These are phyloP conservation scores for Ips typographus DNA, from an alignment of 1,140 invertebrate genomes.

Conservation along the genomic window DNA sequence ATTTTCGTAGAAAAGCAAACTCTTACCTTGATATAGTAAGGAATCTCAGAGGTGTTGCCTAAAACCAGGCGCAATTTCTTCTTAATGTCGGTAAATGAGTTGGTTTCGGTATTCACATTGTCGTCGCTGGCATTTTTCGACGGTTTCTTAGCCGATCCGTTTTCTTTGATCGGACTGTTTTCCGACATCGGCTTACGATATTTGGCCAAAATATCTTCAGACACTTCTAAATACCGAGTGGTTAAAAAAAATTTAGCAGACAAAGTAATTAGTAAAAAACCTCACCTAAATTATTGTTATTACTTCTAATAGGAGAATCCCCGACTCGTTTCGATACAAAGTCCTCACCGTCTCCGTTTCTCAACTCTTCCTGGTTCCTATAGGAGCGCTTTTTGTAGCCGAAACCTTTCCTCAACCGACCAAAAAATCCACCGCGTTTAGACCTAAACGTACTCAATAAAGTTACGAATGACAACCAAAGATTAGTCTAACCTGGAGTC, in stretches of 20 bases:
- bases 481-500: slow-evolving; percentile 16
- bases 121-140: slow-evolving; percentile 33
- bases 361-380: slow-evolving; percentile 55
- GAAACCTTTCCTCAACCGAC: slow-evolving; percentile 68
- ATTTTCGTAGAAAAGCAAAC: not conserved
- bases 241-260: not conserved
- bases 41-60: slow-evolving; percentile 56
- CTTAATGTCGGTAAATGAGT: slow-evolving; percentile 72
- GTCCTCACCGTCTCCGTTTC: slow-evolving; percentile 53
- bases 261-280: not conserved
- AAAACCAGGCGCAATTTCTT: slow-evolving; percentile 90
- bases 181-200: slow-evolving; percentile 79
- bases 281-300: slow-evolving; percentile 37
- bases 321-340: slow-evolving; percentile 15
- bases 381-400: slow-evolving; percentile 61
- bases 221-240: slow-evolving; percentile 61
- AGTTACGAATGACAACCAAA: slow-evolving; percentile 40
- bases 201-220: slow-evolving; percentile 94
- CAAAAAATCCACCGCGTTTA: slow-evolving; percentile 63
- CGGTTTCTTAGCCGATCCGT: slow-evolving; percentile 30
- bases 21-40: slow-evolving; percentile 42
- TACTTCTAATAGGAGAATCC: slow-evolving; percentile 34
- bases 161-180: slow-evolving; percentile 55
- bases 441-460: slow-evolving; percentile 50
- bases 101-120: slow-evolving; percentile 31